A percentile compares a stretch with the other conserved stretches of the same genome.
These are phyloP conservation scores for Premnoplex brunnescens DNA, from an alignment of 2,797 vertebrate genomes.

Conservation along the genomic window DNA sequence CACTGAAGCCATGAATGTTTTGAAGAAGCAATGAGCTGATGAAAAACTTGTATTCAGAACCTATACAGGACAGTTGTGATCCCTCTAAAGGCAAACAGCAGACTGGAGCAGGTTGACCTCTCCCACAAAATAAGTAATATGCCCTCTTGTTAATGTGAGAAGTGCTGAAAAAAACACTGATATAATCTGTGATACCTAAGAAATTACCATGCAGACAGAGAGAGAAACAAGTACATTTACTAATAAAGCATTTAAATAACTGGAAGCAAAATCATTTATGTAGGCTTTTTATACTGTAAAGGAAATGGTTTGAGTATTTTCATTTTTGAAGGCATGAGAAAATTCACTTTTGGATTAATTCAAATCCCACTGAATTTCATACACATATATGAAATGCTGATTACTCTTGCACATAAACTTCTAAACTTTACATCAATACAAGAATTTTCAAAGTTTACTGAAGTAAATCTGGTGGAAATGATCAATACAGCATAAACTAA, in stretches of 20 bases:
- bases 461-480: not conserved
- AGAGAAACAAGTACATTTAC: not conserved
- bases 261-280: not conserved
- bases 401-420: not conserved
- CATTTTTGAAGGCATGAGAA: not conserved
- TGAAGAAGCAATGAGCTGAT: not conserved
- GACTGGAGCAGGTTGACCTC: not conserved
- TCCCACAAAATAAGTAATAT: not conserved
- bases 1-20: not conserved
- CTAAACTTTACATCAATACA: not conserved
- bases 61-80: not conserved
- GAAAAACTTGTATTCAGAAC: not conserved
- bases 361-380: not conserved
- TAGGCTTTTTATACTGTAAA: accelerated
- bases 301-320: not conserved
- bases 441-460: not conserved
- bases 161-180: not conserved
- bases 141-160: not conserved
- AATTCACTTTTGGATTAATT: not conserved
- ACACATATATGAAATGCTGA: not conserved
- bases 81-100: not conserved
- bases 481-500: not conserved
- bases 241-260: not conserved
- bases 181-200: not conserved
- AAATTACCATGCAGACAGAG: not conserved